Percentiles rank a stretch among this genome's conserved stretches.
Conservation (phyloP, 2,888 invertebrate species). For the Eudemis profundana region DNA sequence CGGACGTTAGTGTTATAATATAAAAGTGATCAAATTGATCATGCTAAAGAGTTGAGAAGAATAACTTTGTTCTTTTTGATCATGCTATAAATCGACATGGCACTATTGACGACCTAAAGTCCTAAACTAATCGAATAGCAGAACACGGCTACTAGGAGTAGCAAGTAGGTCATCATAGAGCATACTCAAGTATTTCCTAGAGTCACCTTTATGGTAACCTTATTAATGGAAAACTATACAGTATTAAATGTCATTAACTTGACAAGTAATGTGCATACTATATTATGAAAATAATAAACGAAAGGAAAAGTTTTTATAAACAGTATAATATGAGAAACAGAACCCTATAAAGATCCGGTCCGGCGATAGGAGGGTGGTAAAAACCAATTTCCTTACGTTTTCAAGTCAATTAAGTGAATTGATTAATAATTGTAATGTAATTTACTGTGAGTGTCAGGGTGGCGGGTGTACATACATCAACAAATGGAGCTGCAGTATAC, state of each 20-base stretch:
- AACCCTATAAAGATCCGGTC: constrained; percentile 6
- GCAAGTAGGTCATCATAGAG: no score
- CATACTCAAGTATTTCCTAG: background rate
- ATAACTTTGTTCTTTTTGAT: no score
- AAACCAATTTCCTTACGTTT: constrained; percentile 24
- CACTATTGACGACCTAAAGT: no score
- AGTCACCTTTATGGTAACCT: background rate
- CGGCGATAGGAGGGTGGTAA: constrained; percentile 15
- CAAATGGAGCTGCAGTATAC: no score
- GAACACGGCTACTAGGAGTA: no score
- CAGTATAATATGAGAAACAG: background rate
- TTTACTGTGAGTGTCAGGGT: no score
- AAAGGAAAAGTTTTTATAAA: background rate
- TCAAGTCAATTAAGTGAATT: constrained; percentile 29
- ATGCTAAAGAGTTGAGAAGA: no score
- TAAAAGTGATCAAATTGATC: no score
- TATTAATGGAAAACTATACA: background rate
- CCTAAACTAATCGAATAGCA: no score
- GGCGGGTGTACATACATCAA: no score
- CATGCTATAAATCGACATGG: no score
- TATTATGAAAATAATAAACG: background rate
- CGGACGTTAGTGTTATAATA: no score
- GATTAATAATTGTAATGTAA: constrained; percentile 30
- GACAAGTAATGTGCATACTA: background rate
- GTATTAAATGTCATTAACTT: background rate